Evolutionary conservation across 2,888 invertebrate species (phyloP).

Genomic region (Epiblema foenella): DNA sequence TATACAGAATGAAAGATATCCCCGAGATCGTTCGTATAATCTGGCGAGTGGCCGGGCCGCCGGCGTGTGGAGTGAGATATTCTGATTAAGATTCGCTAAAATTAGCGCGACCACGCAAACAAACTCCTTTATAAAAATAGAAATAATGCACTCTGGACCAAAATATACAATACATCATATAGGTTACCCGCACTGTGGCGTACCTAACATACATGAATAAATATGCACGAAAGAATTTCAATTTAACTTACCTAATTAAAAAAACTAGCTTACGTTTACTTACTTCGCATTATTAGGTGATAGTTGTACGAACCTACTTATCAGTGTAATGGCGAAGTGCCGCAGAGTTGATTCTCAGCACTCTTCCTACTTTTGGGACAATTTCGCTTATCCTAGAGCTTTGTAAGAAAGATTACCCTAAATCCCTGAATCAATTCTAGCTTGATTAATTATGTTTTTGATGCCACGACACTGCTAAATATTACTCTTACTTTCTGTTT

Average conservation of each 20-base stretch:
- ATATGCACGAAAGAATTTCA: conserved; percentile 23
- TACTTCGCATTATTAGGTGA: background rate
- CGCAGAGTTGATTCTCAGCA: background rate
- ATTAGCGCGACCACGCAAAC: conserved; percentile 74
- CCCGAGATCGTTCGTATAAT: conserved; percentile 44
- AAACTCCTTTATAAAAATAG: conserved; percentile 71
- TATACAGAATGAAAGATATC: conserved; percentile 18
- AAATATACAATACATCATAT: conserved; percentile 40
- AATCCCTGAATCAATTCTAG: too few species aligned
- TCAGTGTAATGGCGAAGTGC: background rate
- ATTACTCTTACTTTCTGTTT: too few species aligned
- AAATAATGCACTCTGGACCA: conserved; percentile 61
- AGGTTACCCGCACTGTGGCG: conserved; percentile 17
- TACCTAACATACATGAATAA: conserved; percentile 7
- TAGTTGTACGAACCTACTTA: background rate
- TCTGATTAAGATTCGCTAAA: conserved; percentile 73
- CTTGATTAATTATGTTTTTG: too few species aligned
- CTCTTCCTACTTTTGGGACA: background rate
- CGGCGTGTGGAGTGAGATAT: conserved; percentile 65
- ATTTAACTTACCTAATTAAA: conserved; percentile 15
- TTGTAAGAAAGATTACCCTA: background rate
- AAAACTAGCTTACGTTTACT: background rate
- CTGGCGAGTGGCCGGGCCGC: conserved; percentile 56
- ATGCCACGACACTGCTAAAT: too few species aligned
- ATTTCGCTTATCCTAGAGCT: background rate